Evolutionary conservation across 2,888 invertebrate genomes (phyloP).

Genomic region (Philonicus albiceps): DNA sequence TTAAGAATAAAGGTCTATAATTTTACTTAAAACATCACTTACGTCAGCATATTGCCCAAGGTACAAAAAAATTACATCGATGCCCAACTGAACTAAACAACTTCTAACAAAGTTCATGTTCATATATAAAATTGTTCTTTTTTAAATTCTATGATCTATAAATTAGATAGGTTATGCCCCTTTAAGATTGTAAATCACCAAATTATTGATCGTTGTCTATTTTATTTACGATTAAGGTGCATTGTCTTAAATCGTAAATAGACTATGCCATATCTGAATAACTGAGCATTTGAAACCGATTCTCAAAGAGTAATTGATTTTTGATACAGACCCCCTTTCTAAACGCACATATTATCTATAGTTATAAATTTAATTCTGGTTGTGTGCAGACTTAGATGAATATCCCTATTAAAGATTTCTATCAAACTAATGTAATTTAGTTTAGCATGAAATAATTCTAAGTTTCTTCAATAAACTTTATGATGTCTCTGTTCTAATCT

Average conservation of each 20-base stretch:
- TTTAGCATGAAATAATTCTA: no score
- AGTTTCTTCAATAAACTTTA: no score
- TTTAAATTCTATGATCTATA: no score
- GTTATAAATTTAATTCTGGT: not conserved
- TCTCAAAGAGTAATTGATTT: not conserved
- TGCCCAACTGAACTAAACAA: no score
- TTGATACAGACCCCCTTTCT: not conserved
- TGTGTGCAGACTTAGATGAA: not conserved
- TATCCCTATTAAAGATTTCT: not conserved
- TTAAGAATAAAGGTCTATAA: no score
- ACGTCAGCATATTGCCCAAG: no score
- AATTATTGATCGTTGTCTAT: not conserved
- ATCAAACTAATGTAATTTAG: not conserved
- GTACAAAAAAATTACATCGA: no score
- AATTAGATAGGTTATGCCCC: no score
- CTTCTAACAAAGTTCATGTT: no score
- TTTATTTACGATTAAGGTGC: not conserved
- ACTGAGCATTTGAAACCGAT: not conserved
- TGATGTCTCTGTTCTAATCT: no score
- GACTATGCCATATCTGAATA: not conserved
- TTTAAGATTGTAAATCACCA: not conserved
- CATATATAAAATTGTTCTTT: no score
- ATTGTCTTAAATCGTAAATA: not conserved
- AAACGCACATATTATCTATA: not conserved
- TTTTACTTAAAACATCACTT: no score